Base-by-base conservation (phyloP, 2,888 invertebrate species). In the Lasioglossum morio region DNA sequence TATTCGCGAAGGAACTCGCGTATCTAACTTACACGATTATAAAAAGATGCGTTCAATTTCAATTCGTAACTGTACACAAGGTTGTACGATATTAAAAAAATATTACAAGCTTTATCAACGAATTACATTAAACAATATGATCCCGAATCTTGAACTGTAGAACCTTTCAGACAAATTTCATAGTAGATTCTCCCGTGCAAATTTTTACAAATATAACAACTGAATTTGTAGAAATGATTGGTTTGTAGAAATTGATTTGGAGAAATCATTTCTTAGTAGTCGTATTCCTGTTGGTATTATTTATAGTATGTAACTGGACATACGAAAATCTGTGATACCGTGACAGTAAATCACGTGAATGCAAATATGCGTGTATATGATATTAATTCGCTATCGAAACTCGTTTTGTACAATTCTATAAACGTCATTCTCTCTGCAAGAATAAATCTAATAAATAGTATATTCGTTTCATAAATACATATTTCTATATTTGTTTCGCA, bases 341-440 rank as follows among this genome's bases (percentile, higher is more conserved):
- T 72, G 34, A 34, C 73, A 69, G 37, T 60, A 77, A 70, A 69
- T 19, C 43, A 66, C 70, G 43, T 74, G 77, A 84, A 73, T 81
- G 37, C 82, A 74, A 77, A 80, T 85, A 80, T 85, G 72, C 72
- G 79, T 88, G 84, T 80, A 88, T 73, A 81, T 84, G 27, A 57
- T 40, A 80, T 84, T 85, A 82, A 87, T 87, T 85, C 60, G 63
- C 81, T 84, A 85, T 84, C 76, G 79, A 87, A 87, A 81, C 83
- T 88, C 53, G 66, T 81, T 89, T 89, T 89, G 89, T 90, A 88
- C 88, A 89, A 83, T 88, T 89, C 87, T 86, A 73, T 82, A 85
- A 89, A 90, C 79, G 19, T 63, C 37, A 73, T 85, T 85, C 72
- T 72, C 75, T 79, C 27, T 81, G 79, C 81, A 77, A 72, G 81